Base-by-base conservation (phyloP, 1,140 invertebrate genomes). In the Scaptomyza graminum region DNA sequence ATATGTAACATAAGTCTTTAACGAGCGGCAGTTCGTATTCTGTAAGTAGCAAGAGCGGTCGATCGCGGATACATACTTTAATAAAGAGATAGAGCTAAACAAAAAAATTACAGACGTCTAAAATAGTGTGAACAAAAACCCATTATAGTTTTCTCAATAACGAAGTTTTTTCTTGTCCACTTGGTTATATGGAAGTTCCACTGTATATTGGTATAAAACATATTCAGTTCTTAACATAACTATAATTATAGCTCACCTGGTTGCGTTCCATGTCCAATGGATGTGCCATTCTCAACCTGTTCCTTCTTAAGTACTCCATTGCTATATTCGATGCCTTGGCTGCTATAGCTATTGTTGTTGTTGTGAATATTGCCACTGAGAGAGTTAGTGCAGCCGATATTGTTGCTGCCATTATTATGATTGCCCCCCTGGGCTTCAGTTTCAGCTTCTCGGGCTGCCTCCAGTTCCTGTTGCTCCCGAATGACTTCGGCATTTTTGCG, bases 401-500 rank as follows among this genome's bases (percentile, higher is more conserved):
- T 44, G 64, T 52, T 12, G 60, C 46, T 78, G 62, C n/a, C 56
- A 57, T 5, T 67, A 50, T 67, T 55, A 22, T 1, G 62, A 52
- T 25, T 66, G 61, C 22, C 18, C 31, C 22, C 18, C 31, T 47
- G 56, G 46, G 12, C 50, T 15, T 59, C 79, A 43, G 83, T 76
- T 5, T 83, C 79, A 11, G 79, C 76, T 28, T 76, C 83, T 44
- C 76, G 54, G 16, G 76, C 78, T 1, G 79, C 68, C 56, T 85
- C 74, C 49, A 91, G 47, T 50, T 91, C 78, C 44, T 91, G 87
- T 44, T 91, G 90, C 41, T 91, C 90, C 2, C 90, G 72, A 44
- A 91, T 91, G 1, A 91, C 76, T 59, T 91, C 90, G 0, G 90
- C 83, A 55, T 91, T 91, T 31, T 91, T 91, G 1, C 80, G 76